Evolutionary conservation across 2,888 invertebrate genomes (phyloP).

Genomic region (Dryobotodes eremita): DNA sequence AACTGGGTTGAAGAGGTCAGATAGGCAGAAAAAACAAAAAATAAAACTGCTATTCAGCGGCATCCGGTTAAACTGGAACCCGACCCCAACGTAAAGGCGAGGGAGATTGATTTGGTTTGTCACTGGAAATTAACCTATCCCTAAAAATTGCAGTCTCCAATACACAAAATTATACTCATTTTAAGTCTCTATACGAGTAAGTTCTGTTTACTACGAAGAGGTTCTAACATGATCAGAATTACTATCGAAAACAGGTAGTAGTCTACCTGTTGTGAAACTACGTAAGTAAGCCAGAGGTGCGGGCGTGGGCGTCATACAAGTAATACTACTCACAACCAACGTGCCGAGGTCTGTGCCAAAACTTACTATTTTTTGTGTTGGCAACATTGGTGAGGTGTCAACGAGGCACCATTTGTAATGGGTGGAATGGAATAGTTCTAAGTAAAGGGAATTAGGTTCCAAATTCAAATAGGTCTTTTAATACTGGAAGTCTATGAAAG

Average conservation of each 20-base stretch:
- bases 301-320: constrained; percentile 43
- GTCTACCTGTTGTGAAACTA: constrained; percentile 43
- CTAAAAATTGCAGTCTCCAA: not conserved
- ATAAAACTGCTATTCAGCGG: not conserved
- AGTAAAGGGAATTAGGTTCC: not conserved
- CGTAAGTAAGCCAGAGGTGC: constrained; percentile 24
- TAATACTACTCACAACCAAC: constrained; percentile 24
- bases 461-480: not conserved
- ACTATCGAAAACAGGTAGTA: constrained; percentile 36
- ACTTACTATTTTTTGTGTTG: constrained; percentile 3
- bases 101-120: no score
- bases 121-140: not conserved
- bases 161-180: not conserved
- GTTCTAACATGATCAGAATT: constrained; percentile 9
- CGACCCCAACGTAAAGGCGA: not conserved
- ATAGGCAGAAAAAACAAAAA: not conserved
- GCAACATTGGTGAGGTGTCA: not conserved
- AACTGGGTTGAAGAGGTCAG: not conserved
- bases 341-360: constrained; percentile 13
- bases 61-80: not conserved
- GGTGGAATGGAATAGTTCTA: not conserved
- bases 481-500: not conserved
- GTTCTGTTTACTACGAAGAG: not conserved
- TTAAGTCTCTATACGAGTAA: not conserved
- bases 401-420: constrained; percentile 10